Evolutionary conservation across 2,113 vertebrate species (phyloP).

Genomic region (Nerophis ophidion): DNA sequence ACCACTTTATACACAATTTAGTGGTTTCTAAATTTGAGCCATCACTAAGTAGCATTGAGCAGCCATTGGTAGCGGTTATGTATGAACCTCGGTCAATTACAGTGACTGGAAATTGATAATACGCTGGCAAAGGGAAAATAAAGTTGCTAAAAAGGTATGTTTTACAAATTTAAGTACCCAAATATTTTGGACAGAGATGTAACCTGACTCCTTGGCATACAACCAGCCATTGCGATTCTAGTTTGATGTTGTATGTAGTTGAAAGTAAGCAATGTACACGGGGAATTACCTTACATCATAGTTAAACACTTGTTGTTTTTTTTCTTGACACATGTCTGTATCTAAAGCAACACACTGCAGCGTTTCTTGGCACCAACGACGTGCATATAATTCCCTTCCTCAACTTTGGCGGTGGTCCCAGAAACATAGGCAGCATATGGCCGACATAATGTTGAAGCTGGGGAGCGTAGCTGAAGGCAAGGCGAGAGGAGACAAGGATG

Average conservation of each 20-base stretch:
- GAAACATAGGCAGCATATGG: slow-evolving; percentile 46
- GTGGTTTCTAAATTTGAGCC: too few species aligned
- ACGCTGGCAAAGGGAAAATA: too few species aligned
- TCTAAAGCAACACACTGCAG: slow-evolving; percentile 26
- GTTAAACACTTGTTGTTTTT: slow-evolving; percentile 37
- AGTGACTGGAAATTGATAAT: too few species aligned
- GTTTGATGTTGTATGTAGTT: neutral
- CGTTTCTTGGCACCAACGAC: slow-evolving; percentile 41
- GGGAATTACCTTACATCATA: slow-evolving; percentile 44
- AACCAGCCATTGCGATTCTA: neutral
- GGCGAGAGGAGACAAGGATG: slow-evolving; percentile 4
- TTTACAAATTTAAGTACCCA: too few species aligned
- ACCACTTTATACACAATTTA: too few species aligned
- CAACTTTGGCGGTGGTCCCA: slow-evolving; percentile 40
- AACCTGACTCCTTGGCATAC: neutral
- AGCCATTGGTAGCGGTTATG: too few species aligned
- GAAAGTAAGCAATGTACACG: slow-evolving; percentile 5
- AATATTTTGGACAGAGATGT: too few species aligned
- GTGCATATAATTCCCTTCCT: slow-evolving; percentile 46
- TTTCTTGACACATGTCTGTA: slow-evolving; percentile 32
- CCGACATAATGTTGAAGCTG: slow-evolving; percentile 24
- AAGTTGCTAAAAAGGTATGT: too few species aligned
- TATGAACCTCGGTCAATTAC: too few species aligned
- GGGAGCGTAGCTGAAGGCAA: slow-evolving; percentile 5
- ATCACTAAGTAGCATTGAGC: too few species aligned